These are phyloP conservation scores for Tiliacea aurago DNA, from an alignment of 2,888 invertebrate genomes.

Conservation along the genomic window DNA sequence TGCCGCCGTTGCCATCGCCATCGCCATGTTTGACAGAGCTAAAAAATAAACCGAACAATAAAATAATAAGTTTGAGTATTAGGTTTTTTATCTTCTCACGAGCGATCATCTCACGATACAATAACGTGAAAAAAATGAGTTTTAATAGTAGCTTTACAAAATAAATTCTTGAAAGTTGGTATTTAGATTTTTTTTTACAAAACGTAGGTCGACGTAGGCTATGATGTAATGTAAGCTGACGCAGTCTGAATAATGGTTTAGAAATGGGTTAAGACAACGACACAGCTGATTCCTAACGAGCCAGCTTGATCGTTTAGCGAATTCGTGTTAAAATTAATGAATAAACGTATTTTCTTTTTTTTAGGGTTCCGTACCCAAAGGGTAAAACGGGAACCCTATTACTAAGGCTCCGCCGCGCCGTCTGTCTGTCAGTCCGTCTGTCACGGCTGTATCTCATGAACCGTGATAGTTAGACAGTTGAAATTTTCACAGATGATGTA, in stretches of 20 bases:
- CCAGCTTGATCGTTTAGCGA: background rate
- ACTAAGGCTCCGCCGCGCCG: too few species aligned
- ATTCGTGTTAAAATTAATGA: background rate
- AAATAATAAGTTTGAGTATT: background rate
- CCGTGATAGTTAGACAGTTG: too few species aligned
- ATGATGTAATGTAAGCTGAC: constrained; percentile 32
- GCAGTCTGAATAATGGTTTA: background rate
- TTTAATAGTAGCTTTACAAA: constrained; percentile 8
- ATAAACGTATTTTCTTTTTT: too few species aligned
- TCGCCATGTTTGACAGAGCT: constrained; percentile 40
- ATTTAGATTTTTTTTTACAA: constrained; percentile 7
- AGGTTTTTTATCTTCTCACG: constrained; percentile 8
- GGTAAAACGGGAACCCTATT: too few species aligned
- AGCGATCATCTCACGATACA: background rate
- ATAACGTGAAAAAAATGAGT: background rate
- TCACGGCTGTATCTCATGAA: too few species aligned
- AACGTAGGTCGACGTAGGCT: background rate
- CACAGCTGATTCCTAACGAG: background rate
- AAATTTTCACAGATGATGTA: too few species aligned
- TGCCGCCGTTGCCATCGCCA: constrained; percentile 75
- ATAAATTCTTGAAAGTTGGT: constrained; percentile 31
- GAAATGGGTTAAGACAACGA: background rate
- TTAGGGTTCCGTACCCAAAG: too few species aligned
- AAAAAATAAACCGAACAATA: constrained; percentile 2
- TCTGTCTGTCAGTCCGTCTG: too few species aligned